phyloP scores from a whole-genome alignment of 2,888 invertebrate genomes.

The Oscheius onirici region DNA sequence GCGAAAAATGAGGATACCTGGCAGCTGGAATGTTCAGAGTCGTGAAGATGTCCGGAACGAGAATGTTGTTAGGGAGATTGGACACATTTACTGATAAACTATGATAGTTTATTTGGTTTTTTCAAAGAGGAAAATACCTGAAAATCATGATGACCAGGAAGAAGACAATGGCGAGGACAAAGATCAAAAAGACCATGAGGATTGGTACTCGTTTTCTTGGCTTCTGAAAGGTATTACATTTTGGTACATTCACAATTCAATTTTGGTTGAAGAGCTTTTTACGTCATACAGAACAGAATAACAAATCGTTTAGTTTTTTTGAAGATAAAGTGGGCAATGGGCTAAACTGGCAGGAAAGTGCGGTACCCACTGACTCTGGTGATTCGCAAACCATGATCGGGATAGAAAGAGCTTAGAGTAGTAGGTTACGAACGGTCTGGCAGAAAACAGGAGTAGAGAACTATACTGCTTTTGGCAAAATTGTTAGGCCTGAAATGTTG shows the following conservation, averaged over 20 bases:
- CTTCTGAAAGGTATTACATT: slow-evolving; percentile 18
- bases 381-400: too few species aligned
- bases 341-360: too few species aligned
- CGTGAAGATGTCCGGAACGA: slow-evolving; percentile 49
- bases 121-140: slow-evolving; percentile 16
- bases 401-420: too few species aligned
- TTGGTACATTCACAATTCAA: too few species aligned
- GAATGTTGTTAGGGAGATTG: slow-evolving; percentile 31
- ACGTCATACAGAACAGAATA: not conserved
- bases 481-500: too few species aligned
- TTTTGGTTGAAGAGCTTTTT: too few species aligned
- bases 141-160: slow-evolving; percentile 33
- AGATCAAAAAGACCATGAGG: slow-evolving; percentile 13
- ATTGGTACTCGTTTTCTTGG: slow-evolving; percentile 24
- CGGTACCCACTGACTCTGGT: too few species aligned
- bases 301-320: too few species aligned
- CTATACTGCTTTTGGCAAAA: too few species aligned
- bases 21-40: slow-evolving; percentile 51
- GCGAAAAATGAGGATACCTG: slow-evolving; percentile 30
- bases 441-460: too few species aligned
- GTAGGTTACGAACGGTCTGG: too few species aligned
- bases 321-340: too few species aligned
- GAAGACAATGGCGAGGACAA: slow-evolving; percentile 17
- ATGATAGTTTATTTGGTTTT: not conserved
- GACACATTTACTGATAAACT: slow-evolving; percentile 50